Evolutionary conservation across 2,888 invertebrate genomes (phyloP), one percentile per base, ranked within the genome.

Genomic region (Loripinus fragilis): DNA sequence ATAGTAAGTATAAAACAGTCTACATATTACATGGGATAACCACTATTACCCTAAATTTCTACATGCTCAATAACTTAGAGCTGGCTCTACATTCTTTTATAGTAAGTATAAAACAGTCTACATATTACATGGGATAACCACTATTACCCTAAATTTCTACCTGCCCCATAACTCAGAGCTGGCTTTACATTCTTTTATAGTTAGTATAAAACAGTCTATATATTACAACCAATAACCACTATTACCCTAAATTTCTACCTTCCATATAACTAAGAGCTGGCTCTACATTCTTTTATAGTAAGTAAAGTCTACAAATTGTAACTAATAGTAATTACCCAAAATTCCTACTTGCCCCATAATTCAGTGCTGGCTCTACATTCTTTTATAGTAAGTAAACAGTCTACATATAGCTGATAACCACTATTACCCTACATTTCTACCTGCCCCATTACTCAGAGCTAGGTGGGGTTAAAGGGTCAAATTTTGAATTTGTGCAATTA

Each of bases 301-400:
- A 38, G 38, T 38, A 38, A 5, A 5, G 38, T 38, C 38, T 38
- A 38, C 5, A 38, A n/a, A n/a, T n/a, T n/a, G n/a, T n/a, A n/a
- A n/a, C n/a, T n/a, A n/a, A 98, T 98, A 92, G 97, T 98, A 8
- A 98, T 98, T 0, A 98, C 98, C 97, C 94, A 98, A 77, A 98
- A 98, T 93, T 98, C 98, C 93, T 97, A 97, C 92, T 97, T 97
- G 0, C 98, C 98, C 3, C 96, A 96, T 17, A 95, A 97, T 91
- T 97, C 98, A 0, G 98, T 98, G 88, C 94, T 98, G 82, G 97
- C 98, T 0, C 96, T 98, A 0, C 95, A 97, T 85, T 98, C 38
- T 38, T 38, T 38, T 38, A 38, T 38, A 8, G 38, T 38, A n/a
- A n/a, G n/a, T n/a, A n/a, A n/a, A n/a, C n/a, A n/a, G n/a, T n/a